These are phyloP conservation scores for Taurulus bubalis DNA, from an alignment of 2,113 vertebrate species.

Conservation along the genomic window DNA sequence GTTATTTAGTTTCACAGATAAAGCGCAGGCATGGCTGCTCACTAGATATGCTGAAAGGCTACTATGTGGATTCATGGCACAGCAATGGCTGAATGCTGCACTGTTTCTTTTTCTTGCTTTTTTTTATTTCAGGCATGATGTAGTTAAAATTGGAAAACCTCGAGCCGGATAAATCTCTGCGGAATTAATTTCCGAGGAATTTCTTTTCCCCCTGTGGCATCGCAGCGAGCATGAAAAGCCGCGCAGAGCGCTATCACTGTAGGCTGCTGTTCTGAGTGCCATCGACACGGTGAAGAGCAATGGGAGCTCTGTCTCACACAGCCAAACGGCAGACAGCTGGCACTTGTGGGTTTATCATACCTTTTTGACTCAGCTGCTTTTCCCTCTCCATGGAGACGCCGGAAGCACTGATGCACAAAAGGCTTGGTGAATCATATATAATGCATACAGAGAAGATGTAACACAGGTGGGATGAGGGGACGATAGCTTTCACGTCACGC, in stretches of 20 bases:
- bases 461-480: background rate
- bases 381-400: background rate
- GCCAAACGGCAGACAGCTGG: constrained; percentile 30
- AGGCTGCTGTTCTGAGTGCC: constrained; percentile 40
- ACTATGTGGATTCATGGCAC: constrained; percentile 11
- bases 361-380: constrained; percentile 30
- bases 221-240: constrained; percentile 36
- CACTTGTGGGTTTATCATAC: constrained; percentile 42
- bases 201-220: constrained; percentile 19
- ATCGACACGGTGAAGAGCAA: constrained; percentile 31
- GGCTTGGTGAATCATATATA: constrained; percentile 7
- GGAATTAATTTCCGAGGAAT: constrained; percentile 41
- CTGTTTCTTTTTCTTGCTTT: background rate
- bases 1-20: background rate
- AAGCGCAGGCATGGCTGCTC: background rate
- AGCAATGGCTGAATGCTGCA: constrained; percentile 5
- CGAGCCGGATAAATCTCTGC: constrained; percentile 40
- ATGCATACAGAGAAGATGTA: background rate
- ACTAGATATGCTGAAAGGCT: constrained; percentile 18
- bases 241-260: constrained; percentile 34
- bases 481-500: background rate
- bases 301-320: constrained; percentile 31
- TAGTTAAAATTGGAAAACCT: constrained; percentile 42
- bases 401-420: constrained; percentile 7
- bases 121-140: background rate